phyloP scores from a whole-genome alignment of 92 coral and sea anemone genomes.

The Chrysogorgia sp. region DNA sequence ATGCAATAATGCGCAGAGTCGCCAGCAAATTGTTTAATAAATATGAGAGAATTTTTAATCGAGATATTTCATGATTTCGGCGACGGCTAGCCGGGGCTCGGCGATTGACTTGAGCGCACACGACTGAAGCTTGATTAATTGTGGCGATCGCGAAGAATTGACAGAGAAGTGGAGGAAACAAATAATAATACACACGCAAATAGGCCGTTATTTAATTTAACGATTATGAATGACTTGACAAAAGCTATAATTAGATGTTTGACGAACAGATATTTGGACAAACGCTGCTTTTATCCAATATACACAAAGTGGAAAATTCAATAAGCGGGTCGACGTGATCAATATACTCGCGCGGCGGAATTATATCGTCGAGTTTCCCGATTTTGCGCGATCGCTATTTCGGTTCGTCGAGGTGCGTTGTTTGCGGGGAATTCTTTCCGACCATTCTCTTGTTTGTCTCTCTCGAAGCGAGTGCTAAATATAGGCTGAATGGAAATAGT shows the following conservation, averaged over 20 bases:
- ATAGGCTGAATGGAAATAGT: not conserved
- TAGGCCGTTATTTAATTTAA: conserved; percentile 26
- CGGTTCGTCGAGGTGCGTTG: not conserved
- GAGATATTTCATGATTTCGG: conserved; percentile 5
- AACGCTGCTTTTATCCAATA: conserved; percentile 3
- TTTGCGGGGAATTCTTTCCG: not conserved
- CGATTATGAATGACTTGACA: conserved; percentile 25
- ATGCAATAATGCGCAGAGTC: not conserved
- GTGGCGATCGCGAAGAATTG: conserved; percentile 13
- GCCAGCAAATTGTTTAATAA: conserved; percentile 17
- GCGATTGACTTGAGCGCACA: conserved; percentile 21
- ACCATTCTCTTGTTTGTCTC: conserved; percentile 23
- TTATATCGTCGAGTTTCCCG: not conserved
- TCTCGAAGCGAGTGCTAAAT: conserved; percentile 27
- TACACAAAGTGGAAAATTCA: conserved; percentile 2
- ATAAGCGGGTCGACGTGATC: not conserved
- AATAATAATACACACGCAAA: conserved; percentile 11
- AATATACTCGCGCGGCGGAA: not conserved
- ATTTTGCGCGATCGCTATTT: not conserved
- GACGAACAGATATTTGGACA: conserved; percentile 9
- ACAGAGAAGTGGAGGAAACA: not conserved
- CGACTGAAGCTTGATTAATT: conserved; percentile 34
- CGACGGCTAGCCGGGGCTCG: conserved; percentile 28
- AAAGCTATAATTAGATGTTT: conserved; percentile 34
- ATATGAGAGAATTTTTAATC: conserved; percentile 26